phyloP scores from a whole-genome alignment of 2,888 invertebrate genomes.

The Lacanobia oleracea region DNA sequence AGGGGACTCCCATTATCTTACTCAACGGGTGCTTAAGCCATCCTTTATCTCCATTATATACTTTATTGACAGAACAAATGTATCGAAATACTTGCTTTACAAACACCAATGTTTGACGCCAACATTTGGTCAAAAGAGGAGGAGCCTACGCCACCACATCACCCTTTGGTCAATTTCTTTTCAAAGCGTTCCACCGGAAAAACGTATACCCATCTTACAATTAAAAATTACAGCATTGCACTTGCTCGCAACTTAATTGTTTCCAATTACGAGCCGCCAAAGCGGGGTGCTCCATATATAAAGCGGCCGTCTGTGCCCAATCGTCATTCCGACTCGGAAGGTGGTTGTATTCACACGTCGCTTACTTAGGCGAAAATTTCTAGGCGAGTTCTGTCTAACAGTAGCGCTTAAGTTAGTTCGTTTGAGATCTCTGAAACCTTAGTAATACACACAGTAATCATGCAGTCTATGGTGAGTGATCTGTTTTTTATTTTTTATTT shows the following conservation, averaged over 20 bases:
- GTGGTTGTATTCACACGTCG: constrained; percentile 84
- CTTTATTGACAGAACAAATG: constrained; percentile 67
- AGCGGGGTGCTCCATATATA: constrained; percentile 89
- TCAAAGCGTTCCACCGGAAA: constrained; percentile 74
- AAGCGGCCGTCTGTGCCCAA: constrained; percentile 79
- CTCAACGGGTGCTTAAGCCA: constrained; percentile 68
- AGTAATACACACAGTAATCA: constrained; percentile 85
- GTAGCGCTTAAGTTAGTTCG: constrained; percentile 90
- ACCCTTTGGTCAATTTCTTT: constrained; percentile 18
- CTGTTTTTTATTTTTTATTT: constrained; percentile 53
- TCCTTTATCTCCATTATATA: constrained; percentile 72
- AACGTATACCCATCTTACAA: constrained; percentile 82
- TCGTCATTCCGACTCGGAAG: constrained; percentile 85
- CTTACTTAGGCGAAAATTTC: constrained; percentile 88
- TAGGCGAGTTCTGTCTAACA: constrained; percentile 88
- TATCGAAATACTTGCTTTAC: constrained; percentile 31
- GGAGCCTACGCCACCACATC: not conserved
- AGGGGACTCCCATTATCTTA: constrained; percentile 68
- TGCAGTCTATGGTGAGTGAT: constrained; percentile 89
- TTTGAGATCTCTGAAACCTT: constrained; percentile 88
- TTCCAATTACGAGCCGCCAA: constrained; percentile 85
- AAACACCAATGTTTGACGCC: constrained; percentile 5
- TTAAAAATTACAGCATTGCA: constrained; percentile 86
- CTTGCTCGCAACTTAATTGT: constrained; percentile 87
- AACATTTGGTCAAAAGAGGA: constrained; percentile 29